Evolutionary conservation across 2,888 invertebrate genomes (phyloP), one percentile per base, ranked within the genome.

Genomic region (Apotomis turbidana): DNA sequence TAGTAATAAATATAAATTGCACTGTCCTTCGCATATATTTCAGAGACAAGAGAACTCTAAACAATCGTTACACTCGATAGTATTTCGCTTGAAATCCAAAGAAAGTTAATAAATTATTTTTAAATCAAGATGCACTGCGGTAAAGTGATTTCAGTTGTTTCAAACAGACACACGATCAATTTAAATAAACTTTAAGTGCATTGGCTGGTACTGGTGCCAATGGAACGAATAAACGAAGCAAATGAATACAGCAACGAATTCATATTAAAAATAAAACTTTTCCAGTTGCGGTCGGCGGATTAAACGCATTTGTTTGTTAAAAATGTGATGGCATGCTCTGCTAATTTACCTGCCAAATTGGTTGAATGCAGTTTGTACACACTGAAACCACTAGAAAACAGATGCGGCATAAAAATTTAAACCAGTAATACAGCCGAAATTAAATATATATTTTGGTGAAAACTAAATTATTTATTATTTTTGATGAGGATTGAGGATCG

Each of bases 161-260:
- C 15, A 27, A 67, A 63, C 71, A 70, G 68, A 63, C 75, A 67
- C 38, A 59, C 75, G 71, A 76, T 75, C 68, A 74, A 80, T 82
- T 83, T 73, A 77, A 81, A 81, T 79, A 78, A 77, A 75, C 75
- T 75, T 77, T 74, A 82, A 85, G 83, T 84, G 84, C 80, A 82
- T 71, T 80, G 66, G 78, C 79, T 80, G 77, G 82, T 82, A 74
- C 76, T 72, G 73, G 74, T 68, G 77, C 72, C 74, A 78, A 79
- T 79, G 71, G 74, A 75, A 78, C 75, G 76, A 78, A 78, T 78
- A 79, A 81, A 78, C 75, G 71, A 75, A 80, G 78, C 71, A 75
- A 76, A 78, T 77, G 70, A 82, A 81, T 80, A 61, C 55, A 49
- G 49, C 54, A 61, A 57, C 61, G 76, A 79, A 79, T 81, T 77